Evolutionary conservation across 2,797 vertebrate genomes (phyloP).

Genomic region (Chloroceryle inda): DNA sequence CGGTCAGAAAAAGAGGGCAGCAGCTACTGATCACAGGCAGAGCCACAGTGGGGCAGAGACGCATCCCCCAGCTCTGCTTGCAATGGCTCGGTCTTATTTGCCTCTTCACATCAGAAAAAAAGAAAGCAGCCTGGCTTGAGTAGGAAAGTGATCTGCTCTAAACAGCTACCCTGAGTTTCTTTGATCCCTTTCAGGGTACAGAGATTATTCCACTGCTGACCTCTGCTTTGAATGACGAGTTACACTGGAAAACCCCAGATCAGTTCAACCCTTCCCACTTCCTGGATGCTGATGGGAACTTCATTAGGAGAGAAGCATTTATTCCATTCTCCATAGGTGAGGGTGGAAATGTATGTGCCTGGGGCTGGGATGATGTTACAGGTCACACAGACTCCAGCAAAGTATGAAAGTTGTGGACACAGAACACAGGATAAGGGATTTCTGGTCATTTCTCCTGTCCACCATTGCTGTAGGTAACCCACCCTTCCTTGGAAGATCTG

Average conservation of each 20-base stretch:
- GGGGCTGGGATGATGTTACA: not conserved
- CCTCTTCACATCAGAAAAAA: not conserved
- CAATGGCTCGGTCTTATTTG: not conserved
- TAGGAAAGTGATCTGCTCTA: not conserved
- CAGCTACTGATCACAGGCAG: not conserved
- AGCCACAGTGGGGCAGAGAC: not conserved
- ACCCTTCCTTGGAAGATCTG: not conserved
- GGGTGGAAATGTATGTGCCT: not conserved
- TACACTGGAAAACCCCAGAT: slow-evolving; percentile 65
- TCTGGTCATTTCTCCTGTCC: not conserved
- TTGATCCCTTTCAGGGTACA: slow-evolving; percentile 61
- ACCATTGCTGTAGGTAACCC: not conserved
- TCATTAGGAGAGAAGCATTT: slow-evolving; percentile 71
- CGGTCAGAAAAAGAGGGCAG: not conserved
- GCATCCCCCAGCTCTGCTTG: not conserved
- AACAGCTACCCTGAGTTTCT: not conserved
- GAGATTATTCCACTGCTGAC: slow-evolving; percentile 68
- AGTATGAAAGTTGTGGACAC: not conserved
- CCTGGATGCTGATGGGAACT: slow-evolving; percentile 69
- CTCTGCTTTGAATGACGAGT: slow-evolving; percentile 51
- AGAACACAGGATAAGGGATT: not conserved
- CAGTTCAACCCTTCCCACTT: slow-evolving; percentile 77
- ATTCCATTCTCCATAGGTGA: slow-evolving; percentile 76
- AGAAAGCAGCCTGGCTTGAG: not conserved
- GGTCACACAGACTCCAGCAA: not conserved